phyloP scores from a whole-genome alignment of 2,797 vertebrate genomes.

The Tamandua tetradactyla region DNA sequence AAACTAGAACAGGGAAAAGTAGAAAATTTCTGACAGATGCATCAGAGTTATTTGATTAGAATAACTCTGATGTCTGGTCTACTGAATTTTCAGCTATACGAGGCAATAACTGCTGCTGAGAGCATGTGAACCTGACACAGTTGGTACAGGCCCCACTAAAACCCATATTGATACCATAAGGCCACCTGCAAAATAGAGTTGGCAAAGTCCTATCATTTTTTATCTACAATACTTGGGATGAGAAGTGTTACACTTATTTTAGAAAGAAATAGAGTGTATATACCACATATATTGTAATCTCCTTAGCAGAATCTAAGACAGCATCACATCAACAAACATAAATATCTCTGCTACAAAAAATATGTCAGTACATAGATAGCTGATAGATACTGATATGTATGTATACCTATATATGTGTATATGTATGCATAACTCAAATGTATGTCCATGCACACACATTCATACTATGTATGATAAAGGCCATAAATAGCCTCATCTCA shows the following conservation, averaged over 20 bases:
- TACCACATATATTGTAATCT: background rate
- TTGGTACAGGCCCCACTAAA: background rate
- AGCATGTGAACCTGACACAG: background rate
- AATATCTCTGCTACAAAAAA: background rate
- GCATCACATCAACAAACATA: background rate
- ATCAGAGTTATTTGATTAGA: background rate
- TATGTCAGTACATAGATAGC: background rate
- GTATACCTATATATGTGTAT: too few relatives aligned
- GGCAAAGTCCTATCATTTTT: background rate
- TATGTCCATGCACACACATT: background rate
- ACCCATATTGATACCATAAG: background rate
- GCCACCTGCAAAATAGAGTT: background rate
- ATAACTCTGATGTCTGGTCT: background rate
- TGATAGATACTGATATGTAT: background rate
- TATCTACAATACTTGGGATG: background rate
- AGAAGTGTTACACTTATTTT: background rate
- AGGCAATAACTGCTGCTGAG: background rate
- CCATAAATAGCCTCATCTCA: background rate
- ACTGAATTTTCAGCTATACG: background rate
- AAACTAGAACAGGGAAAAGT: background rate
- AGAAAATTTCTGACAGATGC: background rate
- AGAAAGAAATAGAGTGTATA: background rate
- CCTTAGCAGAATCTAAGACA: background rate
- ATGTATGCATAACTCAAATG: too few relatives aligned
- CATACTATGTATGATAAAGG: background rate